Evolutionary conservation across 2,113 vertebrate species (phyloP).

Genomic region (Etia nguti): DNA sequence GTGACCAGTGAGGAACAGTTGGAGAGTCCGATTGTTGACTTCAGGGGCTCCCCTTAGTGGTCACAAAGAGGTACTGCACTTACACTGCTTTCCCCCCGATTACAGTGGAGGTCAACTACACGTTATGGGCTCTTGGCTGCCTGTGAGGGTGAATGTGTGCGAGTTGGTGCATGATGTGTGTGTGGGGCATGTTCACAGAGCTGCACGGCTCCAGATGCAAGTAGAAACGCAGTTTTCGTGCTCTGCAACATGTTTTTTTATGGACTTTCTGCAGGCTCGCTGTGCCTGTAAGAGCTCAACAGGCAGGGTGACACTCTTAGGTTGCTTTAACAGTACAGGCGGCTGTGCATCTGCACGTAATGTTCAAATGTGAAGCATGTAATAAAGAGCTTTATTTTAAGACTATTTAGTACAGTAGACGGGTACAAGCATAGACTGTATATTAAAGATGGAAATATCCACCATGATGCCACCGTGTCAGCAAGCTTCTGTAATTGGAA

Average conservation of each 20-base stretch:
- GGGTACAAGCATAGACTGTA: neutral
- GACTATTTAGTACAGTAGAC: neutral
- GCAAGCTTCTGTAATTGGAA: neutral
- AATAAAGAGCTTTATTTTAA: neutral
- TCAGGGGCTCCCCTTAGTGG: constrained; percentile 1
- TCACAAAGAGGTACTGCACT: constrained; percentile 37
- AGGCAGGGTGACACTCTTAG: neutral
- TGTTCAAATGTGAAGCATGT: neutral
- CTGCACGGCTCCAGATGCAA: neutral
- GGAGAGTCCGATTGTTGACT: neutral
- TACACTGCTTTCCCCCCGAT: constrained; percentile 17
- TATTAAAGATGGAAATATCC: neutral
- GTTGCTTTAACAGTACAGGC: neutral
- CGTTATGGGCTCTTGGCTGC: constrained; percentile 29
- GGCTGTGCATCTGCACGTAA: rapidly evolving
- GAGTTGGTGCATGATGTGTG: neutral
- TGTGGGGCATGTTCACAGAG: neutral
- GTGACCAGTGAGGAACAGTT: neutral
- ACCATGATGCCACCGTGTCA: rapidly evolving
- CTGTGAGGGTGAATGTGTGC: constrained; percentile 15
- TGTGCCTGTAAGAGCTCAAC: rapidly evolving
- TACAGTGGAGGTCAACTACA: constrained; percentile 7
- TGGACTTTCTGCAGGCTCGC: neutral
- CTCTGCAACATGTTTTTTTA: neutral
- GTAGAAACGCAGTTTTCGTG: neutral